Base-by-base conservation (phyloP, 1,140 invertebrate genomes). In the Heterodera schachtii region DNA sequence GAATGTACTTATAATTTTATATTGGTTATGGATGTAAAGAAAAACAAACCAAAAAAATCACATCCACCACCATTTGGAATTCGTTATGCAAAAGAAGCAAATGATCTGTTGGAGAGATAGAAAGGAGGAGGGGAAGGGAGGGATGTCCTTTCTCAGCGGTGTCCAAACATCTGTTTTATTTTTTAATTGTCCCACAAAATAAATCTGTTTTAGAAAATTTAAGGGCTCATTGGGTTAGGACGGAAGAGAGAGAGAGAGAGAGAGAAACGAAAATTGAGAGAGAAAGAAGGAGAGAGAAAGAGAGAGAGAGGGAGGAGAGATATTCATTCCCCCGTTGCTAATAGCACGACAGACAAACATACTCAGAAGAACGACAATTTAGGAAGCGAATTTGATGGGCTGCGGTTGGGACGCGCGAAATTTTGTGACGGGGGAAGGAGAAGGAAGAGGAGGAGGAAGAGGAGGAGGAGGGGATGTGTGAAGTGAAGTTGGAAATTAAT, bases 101-200 rank as follows among this genome's bases (percentile, higher is more conserved):
- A 52, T 8, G 49, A 31, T 31, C 31, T 31, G 49, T 52, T 6
- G 49, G 49, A 52, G 11, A 8, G 11, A 52, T 0, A 8, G 49
- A 52, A 52, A 11, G 6, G 49, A 11, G 49, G 49, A 6, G 49
- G 49, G 49, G 11, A 16, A 19, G 2, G 57, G 57, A 11, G 49
- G 49, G 13, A 19, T 11, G 11, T 5, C 57, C 16, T 64, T 64
- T 64, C 57, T 19, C 8, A n/a, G 57, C 57, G 57, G 16, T 64
- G 57, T 64, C 57, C 57, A 64, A 64, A 64, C 57, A 64, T 64
- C 57, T 64, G 57, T 64, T 64, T 64, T 19, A 64, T 64, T 60
- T 64, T 64, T 64, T 64, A 3, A 19, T 1, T 64, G 57, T 64
- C 57, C 57, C 57, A 64, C 57, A 64, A 64, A 60, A 64, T 64